Conservation (phyloP, 2,113 vertebrate genomes). For the Caranx ignobilis region DNA sequence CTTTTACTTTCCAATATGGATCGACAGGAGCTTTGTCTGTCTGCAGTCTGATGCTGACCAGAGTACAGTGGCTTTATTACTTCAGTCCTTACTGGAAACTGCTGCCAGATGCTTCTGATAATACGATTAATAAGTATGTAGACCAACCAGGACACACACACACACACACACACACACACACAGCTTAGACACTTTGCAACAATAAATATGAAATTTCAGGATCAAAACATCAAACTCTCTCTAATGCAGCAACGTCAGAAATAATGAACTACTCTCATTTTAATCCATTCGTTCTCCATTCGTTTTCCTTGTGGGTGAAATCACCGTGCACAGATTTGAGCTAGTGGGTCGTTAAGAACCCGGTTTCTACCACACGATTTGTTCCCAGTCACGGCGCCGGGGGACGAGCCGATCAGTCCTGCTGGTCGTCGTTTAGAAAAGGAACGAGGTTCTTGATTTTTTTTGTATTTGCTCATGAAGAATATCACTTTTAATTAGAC, state of each 20-base stretch:
- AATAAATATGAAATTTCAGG: too few relatives aligned
- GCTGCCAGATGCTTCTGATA: too few relatives aligned
- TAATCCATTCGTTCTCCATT: conserved; percentile 29
- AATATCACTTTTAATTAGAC: conserved; percentile 29
- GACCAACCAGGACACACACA: too few relatives aligned
- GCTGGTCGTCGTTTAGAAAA: conserved; percentile 22
- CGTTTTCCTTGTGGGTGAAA: conserved; percentile 47
- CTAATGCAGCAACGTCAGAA: conserved; percentile 5
- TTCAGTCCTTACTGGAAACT: too few relatives aligned
- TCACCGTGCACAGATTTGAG: conserved; percentile 36
- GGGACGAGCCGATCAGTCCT: conserved; percentile 8
- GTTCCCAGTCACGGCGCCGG: not conserved
- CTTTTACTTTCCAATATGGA: too few relatives aligned
- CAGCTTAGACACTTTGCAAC: too few relatives aligned
- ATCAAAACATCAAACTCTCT: not conserved
- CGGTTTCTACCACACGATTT: not conserved
- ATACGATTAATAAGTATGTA: too few relatives aligned
- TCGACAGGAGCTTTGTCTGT: too few relatives aligned
- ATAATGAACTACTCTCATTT: conserved; percentile 6
- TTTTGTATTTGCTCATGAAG: conserved; percentile 29
- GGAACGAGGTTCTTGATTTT: conserved; percentile 27
- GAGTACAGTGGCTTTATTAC: too few relatives aligned
- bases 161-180: too few relatives aligned
- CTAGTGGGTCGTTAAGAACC: conserved; percentile 17
- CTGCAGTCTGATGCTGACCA: too few relatives aligned